A percentile compares a stretch with the other conserved stretches of the same genome.
phyloP scores from a whole-genome alignment of 2,113 vertebrate species.

The Lutjanus erythropterus region DNA sequence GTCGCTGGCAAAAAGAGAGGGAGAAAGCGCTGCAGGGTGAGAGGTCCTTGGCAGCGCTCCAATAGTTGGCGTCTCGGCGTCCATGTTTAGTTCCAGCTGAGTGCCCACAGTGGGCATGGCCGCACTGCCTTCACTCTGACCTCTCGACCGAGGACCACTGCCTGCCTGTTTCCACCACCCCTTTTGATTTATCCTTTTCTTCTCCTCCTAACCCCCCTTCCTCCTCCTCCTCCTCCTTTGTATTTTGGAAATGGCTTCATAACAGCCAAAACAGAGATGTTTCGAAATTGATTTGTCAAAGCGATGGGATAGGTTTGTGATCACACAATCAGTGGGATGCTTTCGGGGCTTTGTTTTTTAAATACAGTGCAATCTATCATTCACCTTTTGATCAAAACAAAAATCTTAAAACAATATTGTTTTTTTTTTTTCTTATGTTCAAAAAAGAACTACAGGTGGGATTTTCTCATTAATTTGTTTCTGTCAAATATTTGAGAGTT shows the following conservation, averaged over 20 bases:
- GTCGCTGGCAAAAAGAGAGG: slow-evolving; percentile 46
- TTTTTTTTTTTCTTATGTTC: slow-evolving; percentile 26
- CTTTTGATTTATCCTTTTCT: slow-evolving; percentile 78
- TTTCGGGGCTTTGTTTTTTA: slow-evolving; percentile 28
- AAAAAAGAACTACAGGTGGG: slow-evolving; percentile 5
- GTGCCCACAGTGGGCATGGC: slow-evolving; percentile 80
- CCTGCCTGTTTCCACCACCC: slow-evolving; percentile 77
- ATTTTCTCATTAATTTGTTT: slow-evolving; percentile 21
- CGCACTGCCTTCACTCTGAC: slow-evolving; percentile 74
- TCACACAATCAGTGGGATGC: slow-evolving; percentile 41
- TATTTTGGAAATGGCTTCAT: slow-evolving; percentile 76
- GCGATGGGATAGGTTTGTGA: slow-evolving; percentile 43
- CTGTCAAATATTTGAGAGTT: slow-evolving; percentile 7
- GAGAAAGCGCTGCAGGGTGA: slow-evolving; percentile 72
- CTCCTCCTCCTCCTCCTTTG: slow-evolving; percentile 54
- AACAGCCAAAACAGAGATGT: slow-evolving; percentile 71
- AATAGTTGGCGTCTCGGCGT: slow-evolving; percentile 78
- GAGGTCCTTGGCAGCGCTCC: slow-evolving; percentile 85
- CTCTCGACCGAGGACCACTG: slow-evolving; percentile 81
- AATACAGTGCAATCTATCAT: slow-evolving; percentile 19
- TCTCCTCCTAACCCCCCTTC: slow-evolving; percentile 40
- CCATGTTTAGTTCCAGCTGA: slow-evolving; percentile 85
- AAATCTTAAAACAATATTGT: slow-evolving; percentile 12
- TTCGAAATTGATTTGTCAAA: slow-evolving; percentile 78
- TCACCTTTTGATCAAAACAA: slow-evolving; percentile 44